Evolutionary conservation across 1,140 invertebrate genomes (phyloP).

Genomic region (Maniola jurtina): DNA sequence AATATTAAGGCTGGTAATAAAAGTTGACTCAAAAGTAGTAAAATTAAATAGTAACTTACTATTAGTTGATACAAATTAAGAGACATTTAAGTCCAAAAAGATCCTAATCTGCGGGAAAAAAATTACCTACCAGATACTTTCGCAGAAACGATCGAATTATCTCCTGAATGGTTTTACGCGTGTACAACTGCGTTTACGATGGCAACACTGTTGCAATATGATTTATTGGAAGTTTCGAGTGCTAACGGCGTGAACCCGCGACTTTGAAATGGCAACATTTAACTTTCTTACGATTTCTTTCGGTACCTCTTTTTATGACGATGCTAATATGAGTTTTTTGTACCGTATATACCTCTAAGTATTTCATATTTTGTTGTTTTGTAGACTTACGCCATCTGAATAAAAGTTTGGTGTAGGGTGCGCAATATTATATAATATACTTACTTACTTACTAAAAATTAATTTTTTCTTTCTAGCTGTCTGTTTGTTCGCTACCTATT

Average conservation of each 20-base stretch:
- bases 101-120: constrained; percentile 16
- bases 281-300: constrained; percentile 32
- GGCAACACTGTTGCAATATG: constrained; percentile 65
- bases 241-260: constrained; percentile 45
- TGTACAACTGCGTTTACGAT: constrained; percentile 55
- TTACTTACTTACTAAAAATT: too few relatives aligned
- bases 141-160: constrained; percentile 71
- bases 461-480: too few relatives aligned
- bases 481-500: too few relatives aligned
- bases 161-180: constrained; percentile 63
- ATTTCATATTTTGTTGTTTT: neutral
- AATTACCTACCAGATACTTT: constrained; percentile 50
- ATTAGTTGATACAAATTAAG: neutral
- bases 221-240: constrained; percentile 59
- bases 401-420: too few relatives aligned
- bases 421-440: too few relatives aligned
- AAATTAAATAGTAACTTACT: too few relatives aligned
- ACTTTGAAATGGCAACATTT: constrained; percentile 62
- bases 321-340: neutral
- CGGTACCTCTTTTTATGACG: constrained; percentile 29
- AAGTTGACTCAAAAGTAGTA: too few relatives aligned
- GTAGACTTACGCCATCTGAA: neutral
- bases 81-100: neutral
- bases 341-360: too few relatives aligned
- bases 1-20: too few relatives aligned